Evolutionary conservation across 1,140 invertebrate genomes (phyloP), one percentile per base, ranked within the genome.

Genomic region (Sinonovacula constricta): DNA sequence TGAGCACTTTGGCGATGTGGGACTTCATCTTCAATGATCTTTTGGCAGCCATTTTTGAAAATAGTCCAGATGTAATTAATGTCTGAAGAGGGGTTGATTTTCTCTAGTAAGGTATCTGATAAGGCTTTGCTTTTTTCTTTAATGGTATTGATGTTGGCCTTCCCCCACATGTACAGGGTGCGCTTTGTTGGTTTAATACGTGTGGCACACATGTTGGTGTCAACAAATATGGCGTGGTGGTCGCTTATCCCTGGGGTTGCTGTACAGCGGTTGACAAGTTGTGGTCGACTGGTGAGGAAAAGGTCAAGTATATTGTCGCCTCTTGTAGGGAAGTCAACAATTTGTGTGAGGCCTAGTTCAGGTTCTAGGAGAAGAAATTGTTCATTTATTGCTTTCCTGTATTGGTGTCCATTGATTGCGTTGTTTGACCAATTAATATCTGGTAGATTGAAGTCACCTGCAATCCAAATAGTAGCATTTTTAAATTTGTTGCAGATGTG

Each of bases 361-460:
- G 0, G 12, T 67, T 67, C 7, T 1, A 67, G 36, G 1, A n/a
- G 0, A 12, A 67, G 65, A 45, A 51, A 49, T 2, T 67, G 26
- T 49, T 0, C 1, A n/a, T 24, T 10, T 22, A 49, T 67, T 7
- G 2, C 4, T 51, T 49, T 26, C 30, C n/a, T 49, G n/a, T 45
- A 67, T 15, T 67, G 33, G 33, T 67, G 65, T 1, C 39, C 34
- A 33, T 22, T 1, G n/a, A 18, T 49, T n/a, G 39, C 1, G 0
- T 67, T 49, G 49, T 54, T 30, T 33, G 53, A 34, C 22, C 67
- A 56, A n/a, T 70, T 15, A 56, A 70, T 70, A 34, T 57, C 3
- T 54, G 67, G 53, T 7, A 70, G 4, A 26, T 70, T 70, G 49
- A 56, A 70, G 67, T 70, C 67, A 54, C 67, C 67, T n/a, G 31